Conservation (phyloP, 1,140 invertebrate genomes). For the Drosophila rhopaloa region DNA sequence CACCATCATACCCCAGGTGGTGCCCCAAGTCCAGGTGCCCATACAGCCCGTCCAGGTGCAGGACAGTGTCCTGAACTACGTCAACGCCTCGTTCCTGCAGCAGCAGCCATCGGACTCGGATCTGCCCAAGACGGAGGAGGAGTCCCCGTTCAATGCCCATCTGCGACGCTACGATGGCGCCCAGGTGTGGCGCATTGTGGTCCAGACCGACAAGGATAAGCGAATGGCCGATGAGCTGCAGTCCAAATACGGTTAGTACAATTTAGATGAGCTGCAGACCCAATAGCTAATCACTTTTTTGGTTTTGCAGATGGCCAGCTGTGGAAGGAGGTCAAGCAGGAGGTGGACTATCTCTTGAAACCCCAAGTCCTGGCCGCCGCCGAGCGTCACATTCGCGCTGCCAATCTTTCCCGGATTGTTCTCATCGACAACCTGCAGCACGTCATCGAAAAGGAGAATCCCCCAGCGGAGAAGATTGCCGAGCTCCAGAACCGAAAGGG, state of each 20-base stretch:
- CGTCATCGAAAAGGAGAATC: conserved; percentile 92
- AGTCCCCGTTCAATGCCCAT: conserved; percentile 52
- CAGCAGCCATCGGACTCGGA: conserved; percentile 36
- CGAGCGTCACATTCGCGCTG: conserved; percentile 85
- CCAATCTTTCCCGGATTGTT: conserved; percentile 88
- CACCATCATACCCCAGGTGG: conserved; percentile 66
- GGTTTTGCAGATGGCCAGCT: conserved; percentile 87
- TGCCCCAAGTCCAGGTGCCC: conserved; percentile 20
- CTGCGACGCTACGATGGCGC: conserved; percentile 85
- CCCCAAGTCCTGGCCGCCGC: conserved; percentile 86
- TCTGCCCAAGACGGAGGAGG: conserved; percentile 27
- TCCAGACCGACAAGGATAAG: conserved; percentile 83
- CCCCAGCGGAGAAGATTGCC: conserved; percentile 87
- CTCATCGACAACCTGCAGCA: conserved; percentile 91
- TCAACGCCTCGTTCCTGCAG: conserved; percentile 76
- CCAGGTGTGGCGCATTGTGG: conserved; percentile 86
- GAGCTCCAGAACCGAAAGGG: conserved; percentile 90
- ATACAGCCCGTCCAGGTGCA: conserved; percentile 26
- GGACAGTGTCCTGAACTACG: conserved; percentile 80
- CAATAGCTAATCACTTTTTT: background rate
- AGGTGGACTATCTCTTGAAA: conserved; percentile 89
- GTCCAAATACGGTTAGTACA: conserved; percentile 77
- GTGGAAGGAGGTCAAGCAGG: conserved; percentile 89
- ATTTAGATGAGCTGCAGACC: too few species aligned
- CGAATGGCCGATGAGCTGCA: conserved; percentile 77